Conservation (phyloP, 2,113 vertebrate species). For the Tyto alba region DNA sequence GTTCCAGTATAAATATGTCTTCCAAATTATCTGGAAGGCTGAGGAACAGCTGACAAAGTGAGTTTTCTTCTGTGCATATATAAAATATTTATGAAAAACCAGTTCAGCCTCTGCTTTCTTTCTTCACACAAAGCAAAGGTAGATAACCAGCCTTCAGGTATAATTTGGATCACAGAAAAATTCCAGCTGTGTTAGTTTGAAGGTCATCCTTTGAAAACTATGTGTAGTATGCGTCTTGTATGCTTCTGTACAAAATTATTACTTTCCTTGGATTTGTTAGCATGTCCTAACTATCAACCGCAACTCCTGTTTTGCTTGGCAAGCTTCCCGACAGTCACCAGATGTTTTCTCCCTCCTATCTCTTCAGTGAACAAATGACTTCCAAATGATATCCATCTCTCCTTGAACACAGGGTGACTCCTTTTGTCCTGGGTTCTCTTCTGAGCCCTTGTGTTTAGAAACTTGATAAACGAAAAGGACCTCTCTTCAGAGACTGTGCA, state of each 20-base stretch:
- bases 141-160: not conserved
- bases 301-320: slow-evolving; percentile 46
- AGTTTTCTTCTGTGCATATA: not conserved
- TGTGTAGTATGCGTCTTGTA: not conserved
- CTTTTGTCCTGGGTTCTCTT: not conserved
- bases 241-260: slow-evolving; percentile 3
- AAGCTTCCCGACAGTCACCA: slow-evolving; percentile 4
- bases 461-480: not conserved
- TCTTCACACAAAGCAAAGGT: not conserved
- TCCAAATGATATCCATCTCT: not conserved
- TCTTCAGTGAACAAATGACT: not conserved
- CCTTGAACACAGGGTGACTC: not conserved
- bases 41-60: not conserved
- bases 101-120: not conserved
- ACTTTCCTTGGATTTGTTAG: slow-evolving; percentile 27
- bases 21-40: not conserved
- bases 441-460: not conserved
- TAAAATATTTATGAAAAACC: not conserved
- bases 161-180: not conserved
- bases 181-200: not conserved
- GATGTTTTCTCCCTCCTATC: slow-evolving; percentile 21
- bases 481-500: not conserved
- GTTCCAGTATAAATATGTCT: not conserved
- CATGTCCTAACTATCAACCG: not conserved
- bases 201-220: slow-evolving; percentile 1